Evolutionary conservation across 2,797 vertebrate species (phyloP), one percentile per base, ranked within the genome.

Genomic region (Lycodopsis pacificus): DNA sequence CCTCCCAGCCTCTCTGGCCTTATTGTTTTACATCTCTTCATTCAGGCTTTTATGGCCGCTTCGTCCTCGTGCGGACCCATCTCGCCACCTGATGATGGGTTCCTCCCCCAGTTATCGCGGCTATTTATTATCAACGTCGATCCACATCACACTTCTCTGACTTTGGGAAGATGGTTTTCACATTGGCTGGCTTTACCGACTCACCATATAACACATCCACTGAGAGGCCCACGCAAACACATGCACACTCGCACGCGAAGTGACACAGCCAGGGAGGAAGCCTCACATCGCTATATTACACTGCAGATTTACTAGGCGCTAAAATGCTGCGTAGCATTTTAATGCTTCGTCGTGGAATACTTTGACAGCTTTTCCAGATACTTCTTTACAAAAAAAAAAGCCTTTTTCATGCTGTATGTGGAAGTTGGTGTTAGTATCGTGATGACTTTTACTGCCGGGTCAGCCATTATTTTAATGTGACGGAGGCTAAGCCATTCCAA

Each of bases 11-110:
- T 91, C 87, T 86, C 85, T 54, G 83, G 89, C 85, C 90, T 93
- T 91, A 94, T 93, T 94, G 92, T 94, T 94, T 92, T 93, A 93
- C 91, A 92, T 92, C 88, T 95, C 91, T 91, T 92, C 91, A 92
- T 92, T 88, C 89, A 78, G 81, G 87, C 91, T 93, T 93, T 94
- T 94, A 94, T 93, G 87, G 93, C 91, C 86, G 86, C 89, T 93
- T 93, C 88, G 92, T 94, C 92, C 93, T 94, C 89, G 90, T 32
- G 38, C 73, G 56, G 88, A 83, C 87, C 86, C 88, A 92, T 92
- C 88, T 90, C 89, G 65, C 86, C 65, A 65, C 71, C 61, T 71
- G 78, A 91, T 93, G 92, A 94, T 93, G 93, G 88, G 85, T 90
- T 90, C 91, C 90, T 91, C 89, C 86, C 86, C 86, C 89, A 86